Evolutionary conservation across 1,140 invertebrate species (phyloP).

Genomic region (Neocloeon triangulifer): DNA sequence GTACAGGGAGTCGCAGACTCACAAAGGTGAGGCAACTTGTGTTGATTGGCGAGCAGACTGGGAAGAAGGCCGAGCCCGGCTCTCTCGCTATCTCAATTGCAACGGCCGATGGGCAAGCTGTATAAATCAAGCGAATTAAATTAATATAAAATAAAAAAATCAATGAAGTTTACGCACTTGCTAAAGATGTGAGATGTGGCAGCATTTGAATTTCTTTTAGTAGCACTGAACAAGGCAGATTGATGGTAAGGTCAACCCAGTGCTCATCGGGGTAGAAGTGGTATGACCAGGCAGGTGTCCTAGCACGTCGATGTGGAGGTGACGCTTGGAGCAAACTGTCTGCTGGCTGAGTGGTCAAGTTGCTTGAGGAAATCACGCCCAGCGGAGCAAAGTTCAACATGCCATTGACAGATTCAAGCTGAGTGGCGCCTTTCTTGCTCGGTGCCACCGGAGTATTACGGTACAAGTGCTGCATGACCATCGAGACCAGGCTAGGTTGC

Average conservation of each 20-base stretch:
- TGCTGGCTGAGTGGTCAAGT: constrained; percentile 65
- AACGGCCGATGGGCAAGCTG: constrained; percentile 73
- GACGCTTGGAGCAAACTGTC: constrained; percentile 56
- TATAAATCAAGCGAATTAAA: constrained; percentile 10
- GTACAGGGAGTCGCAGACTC: constrained; percentile 51
- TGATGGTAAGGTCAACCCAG: constrained; percentile 64
- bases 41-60: constrained; percentile 43
- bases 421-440: constrained; percentile 28
- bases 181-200: constrained; percentile 60
- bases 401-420: constrained; percentile 27
- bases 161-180: constrained; percentile 28
- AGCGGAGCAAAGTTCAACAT: constrained; percentile 75
- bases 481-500: constrained; percentile 22
- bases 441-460: constrained; percentile 15
- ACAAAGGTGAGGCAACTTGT: constrained; percentile 73
- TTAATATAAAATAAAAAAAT: background rate
- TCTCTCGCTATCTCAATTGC: constrained; percentile 50
- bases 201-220: constrained; percentile 75
- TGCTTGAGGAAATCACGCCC: constrained; percentile 51
- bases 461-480: constrained; percentile 25
- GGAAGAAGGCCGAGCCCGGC: constrained; percentile 26
- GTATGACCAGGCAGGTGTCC: constrained; percentile 76
- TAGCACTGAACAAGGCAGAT: constrained; percentile 70
- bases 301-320: constrained; percentile 52
- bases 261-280: constrained; percentile 81